Percentiles rank a stretch among this genome's conserved stretches.
These are phyloP conservation scores for Xestia xanthographa DNA, from an alignment of 2,888 invertebrate genomes.

Conservation along the genomic window DNA sequence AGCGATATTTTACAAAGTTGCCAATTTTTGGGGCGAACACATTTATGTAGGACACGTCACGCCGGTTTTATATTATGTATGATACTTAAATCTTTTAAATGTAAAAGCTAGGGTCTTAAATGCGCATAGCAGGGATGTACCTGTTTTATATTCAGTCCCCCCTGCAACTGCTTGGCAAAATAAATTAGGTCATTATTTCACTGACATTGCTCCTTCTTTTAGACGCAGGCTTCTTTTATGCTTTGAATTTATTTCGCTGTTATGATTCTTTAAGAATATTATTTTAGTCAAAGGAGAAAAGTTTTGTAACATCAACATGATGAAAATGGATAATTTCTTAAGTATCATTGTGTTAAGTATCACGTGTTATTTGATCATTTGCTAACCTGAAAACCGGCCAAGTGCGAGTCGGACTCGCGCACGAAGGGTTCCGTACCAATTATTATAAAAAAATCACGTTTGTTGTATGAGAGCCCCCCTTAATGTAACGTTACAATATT, in stretches of 20 bases:
- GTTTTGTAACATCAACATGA: background rate
- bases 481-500: no score
- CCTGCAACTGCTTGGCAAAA: constrained; percentile 58
- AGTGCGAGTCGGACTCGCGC: no score
- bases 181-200: constrained; percentile 62
- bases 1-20: constrained; percentile 44
- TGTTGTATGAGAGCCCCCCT: no score
- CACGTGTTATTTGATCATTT: background rate
- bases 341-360: no score
- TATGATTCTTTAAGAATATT: constrained; percentile 36
- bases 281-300: constrained; percentile 6
- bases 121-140: constrained; percentile 38
- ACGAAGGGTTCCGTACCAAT: no score
- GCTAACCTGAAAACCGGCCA: no score
- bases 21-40: constrained; percentile 40
- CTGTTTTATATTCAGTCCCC: constrained; percentile 56
- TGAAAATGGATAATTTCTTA: background rate
- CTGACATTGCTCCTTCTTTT: constrained; percentile 54
- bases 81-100: constrained; percentile 43
- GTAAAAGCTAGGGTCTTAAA: constrained; percentile 37
- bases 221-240: constrained; percentile 33
- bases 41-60: constrained; percentile 29
- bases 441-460: no score
- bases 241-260: constrained; percentile 42
- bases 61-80: constrained; percentile 32